These are phyloP conservation scores for Drosophila quadrilineata DNA, from an alignment of 1,140 invertebrate species.

Conservation along the genomic window DNA sequence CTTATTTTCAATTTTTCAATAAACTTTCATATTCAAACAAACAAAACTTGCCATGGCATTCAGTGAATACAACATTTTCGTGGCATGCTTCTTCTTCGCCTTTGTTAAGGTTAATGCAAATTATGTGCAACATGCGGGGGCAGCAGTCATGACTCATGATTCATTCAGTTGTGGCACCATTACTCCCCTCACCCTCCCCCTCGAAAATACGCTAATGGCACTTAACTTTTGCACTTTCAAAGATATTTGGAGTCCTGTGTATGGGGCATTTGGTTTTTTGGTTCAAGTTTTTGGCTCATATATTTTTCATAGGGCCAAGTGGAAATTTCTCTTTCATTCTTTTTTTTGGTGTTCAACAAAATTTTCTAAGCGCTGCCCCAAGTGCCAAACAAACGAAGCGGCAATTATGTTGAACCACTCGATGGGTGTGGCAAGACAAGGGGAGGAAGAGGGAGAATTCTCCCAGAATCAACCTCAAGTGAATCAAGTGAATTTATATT, in stretches of 20 bases:
- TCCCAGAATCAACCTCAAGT: slow-evolving; percentile 22
- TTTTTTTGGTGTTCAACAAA: slow-evolving; percentile 46
- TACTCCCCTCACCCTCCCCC: too few relatives aligned
- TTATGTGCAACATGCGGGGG: slow-evolving; percentile 52
- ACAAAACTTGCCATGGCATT: slow-evolving; percentile 17
- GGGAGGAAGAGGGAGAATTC: not conserved
- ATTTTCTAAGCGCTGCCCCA: slow-evolving; percentile 36
- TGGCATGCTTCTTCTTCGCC: not conserved
- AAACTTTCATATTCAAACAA: slow-evolving; percentile 21
- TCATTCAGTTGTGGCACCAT: slow-evolving; percentile 20
- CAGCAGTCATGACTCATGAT: slow-evolving; percentile 4
- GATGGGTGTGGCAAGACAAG: not conserved
- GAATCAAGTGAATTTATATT: slow-evolving; percentile 32
- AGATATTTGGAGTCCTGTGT: too few relatives aligned
- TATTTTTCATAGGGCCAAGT: slow-evolving; percentile 70
- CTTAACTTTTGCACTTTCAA: slow-evolving; percentile 61
- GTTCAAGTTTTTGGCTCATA: slow-evolving; percentile 51
- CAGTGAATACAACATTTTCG: slow-evolving; percentile 16
- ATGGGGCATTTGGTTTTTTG: too few relatives aligned
- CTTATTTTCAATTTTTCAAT: not conserved
- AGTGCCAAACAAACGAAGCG: slow-evolving; percentile 46
- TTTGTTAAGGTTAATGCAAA: slow-evolving; percentile 21
- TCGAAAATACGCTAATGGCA: slow-evolving; percentile 53
- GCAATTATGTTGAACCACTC: not conserved
- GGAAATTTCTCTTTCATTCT: too few relatives aligned